These are phyloP conservation scores for Xiphophorus couchianus DNA, from an alignment of 2,113 vertebrate species.

Conservation along the genomic window DNA sequence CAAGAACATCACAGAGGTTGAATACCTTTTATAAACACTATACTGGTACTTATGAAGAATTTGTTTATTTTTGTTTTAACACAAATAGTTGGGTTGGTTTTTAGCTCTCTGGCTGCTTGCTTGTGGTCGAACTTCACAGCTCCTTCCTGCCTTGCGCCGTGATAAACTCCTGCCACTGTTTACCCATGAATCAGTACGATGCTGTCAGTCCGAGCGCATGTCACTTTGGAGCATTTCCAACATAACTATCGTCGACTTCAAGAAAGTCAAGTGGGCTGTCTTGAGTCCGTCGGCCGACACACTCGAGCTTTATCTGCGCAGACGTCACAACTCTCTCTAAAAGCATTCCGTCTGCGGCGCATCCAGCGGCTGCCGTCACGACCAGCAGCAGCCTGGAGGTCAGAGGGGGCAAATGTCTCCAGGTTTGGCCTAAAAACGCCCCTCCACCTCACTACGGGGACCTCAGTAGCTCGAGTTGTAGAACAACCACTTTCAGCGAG, in stretches of 20 bases:
- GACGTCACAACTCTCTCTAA: slow-evolving; percentile 52
- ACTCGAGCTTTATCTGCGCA: slow-evolving; percentile 73
- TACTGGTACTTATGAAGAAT: background rate
- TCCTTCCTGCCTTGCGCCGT: background rate
- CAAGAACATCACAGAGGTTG: no score
- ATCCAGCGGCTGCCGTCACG: background rate
- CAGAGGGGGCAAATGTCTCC: background rate
- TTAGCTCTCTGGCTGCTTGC: background rate
- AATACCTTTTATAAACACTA: no score
- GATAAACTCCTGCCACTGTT: background rate
- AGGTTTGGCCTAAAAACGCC: background rate
- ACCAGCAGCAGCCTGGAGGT: background rate
- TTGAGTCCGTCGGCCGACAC: slow-evolving; percentile 66
- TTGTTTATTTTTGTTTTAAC: background rate
- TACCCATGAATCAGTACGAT: background rate
- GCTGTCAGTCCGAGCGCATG: slow-evolving; percentile 16
- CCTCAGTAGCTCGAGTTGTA: background rate
- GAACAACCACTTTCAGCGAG: slow-evolving; percentile 1
- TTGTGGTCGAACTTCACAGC: background rate
- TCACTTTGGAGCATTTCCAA: slow-evolving; percentile 17
- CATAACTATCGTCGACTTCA: slow-evolving; percentile 15
- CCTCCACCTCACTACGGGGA: background rate
- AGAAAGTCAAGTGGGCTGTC: slow-evolving; percentile 55
- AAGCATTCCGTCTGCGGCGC: slow-evolving; percentile 36
- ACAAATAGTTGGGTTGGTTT: background rate